Evolutionary conservation across 2,888 invertebrate species (phyloP).

Genomic region (Pachliopta kotzebuea): DNA sequence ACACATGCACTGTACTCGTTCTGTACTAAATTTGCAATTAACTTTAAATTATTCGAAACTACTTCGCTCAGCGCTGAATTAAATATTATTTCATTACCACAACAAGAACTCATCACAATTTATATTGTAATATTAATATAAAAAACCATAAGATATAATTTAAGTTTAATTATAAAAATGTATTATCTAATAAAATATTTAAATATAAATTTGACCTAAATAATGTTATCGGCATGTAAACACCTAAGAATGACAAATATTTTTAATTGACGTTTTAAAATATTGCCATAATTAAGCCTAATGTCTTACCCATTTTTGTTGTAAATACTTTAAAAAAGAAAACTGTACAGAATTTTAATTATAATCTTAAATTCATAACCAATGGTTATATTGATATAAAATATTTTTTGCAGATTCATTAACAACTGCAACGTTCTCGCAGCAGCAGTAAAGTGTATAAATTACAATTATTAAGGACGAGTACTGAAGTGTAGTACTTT

Average conservation of each 20-base stretch:
- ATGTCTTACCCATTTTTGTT: conserved; percentile 4
- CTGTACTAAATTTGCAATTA: conserved; percentile 55
- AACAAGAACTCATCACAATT: conserved; percentile 75
- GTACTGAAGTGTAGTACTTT: too few species aligned
- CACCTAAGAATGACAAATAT: conserved; percentile 59
- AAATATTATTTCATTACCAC: conserved; percentile 66
- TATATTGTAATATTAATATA: conserved; percentile 35
- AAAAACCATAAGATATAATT: conserved; percentile 34
- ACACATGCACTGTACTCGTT: conserved; percentile 49
- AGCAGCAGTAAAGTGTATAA: too few species aligned
- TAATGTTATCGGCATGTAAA: conserved; percentile 55
- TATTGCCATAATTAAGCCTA: conserved; percentile 22
- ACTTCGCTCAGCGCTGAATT: conserved; percentile 67
- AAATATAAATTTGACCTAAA: conserved; percentile 60
- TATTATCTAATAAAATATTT: conserved; percentile 36
- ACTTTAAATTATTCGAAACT: conserved; percentile 56
- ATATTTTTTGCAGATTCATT: too few species aligned
- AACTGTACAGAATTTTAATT: not conserved
- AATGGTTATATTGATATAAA: too few species aligned
- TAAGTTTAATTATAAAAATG: conserved; percentile 33
- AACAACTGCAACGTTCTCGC: too few species aligned
- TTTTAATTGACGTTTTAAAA: conserved; percentile 37
- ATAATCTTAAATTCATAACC: not conserved
- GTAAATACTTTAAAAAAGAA: not conserved
- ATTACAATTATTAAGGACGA: too few species aligned